Evolutionary conservation across 2,113 vertebrate genomes (phyloP).

Genomic region (Cheirogaleus medius): DNA sequence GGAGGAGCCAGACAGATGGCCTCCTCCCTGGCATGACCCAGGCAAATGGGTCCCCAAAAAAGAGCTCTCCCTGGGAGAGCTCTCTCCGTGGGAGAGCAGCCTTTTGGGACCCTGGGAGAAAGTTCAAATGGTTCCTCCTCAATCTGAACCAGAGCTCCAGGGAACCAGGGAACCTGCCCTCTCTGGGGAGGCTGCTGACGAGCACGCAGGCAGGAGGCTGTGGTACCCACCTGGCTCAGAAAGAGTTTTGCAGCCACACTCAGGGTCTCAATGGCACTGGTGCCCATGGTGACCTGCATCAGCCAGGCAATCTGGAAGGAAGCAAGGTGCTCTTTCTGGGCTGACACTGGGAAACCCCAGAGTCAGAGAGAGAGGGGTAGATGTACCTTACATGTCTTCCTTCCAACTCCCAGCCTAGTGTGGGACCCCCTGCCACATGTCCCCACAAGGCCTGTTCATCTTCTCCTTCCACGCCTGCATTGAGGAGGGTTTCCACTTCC

Average conservation of each 20-base stretch:
- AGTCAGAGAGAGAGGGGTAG: background rate
- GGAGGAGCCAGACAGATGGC: background rate
- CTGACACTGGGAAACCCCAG: background rate
- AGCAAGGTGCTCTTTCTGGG: background rate
- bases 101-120: background rate
- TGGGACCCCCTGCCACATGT: background rate
- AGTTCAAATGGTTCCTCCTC: rapidly evolving
- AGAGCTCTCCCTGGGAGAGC: no score
- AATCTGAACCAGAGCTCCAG: background rate
- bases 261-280: conserved; percentile 92
- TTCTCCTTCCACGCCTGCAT: background rate
- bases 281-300: conserved; percentile 95
- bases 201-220: background rate
- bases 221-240: conserved; percentile 92
- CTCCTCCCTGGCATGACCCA: background rate
- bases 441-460: background rate
- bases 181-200: background rate
- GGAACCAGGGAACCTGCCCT: rapidly evolving
- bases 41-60: background rate
- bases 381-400: background rate
- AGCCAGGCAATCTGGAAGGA: conserved; percentile 92
- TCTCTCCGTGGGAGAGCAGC: no score
- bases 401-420: background rate
- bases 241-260: conserved; percentile 98
- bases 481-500: background rate